These are phyloP conservation scores for Cinara cedri DNA, from an alignment of 2,888 invertebrate species.

Conservation along the genomic window DNA sequence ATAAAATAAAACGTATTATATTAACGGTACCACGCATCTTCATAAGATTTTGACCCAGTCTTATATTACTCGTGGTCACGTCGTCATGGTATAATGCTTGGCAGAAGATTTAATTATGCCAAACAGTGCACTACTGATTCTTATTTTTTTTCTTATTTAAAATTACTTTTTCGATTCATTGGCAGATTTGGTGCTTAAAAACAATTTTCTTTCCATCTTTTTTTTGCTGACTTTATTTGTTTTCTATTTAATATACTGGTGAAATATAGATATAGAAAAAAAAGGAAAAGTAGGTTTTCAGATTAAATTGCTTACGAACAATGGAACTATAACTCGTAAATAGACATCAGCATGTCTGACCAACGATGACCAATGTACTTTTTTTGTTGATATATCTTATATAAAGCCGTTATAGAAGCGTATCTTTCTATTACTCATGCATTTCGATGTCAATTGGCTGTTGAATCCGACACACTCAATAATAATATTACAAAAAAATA, in stretches of 20 bases:
- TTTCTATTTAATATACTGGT: conserved; percentile 45
- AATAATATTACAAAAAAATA: too few species aligned
- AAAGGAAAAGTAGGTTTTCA: conserved; percentile 56
- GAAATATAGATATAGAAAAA: conserved; percentile 16
- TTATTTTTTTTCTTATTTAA: conserved; percentile 37
- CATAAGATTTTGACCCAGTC: conserved; percentile 53
- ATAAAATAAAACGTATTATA: conserved; percentile 32
- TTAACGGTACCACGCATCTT: conserved; percentile 48
- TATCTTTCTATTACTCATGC: conserved; percentile 16
- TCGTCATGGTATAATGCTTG: conserved; percentile 49
- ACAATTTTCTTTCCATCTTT: conserved; percentile 47
- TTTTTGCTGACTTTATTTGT: conserved; percentile 37
- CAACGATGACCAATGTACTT: conserved; percentile 55
- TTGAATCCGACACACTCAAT: conserved; percentile 37
- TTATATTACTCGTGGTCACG: conserved; percentile 42
- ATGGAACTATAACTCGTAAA: conserved; percentile 36
- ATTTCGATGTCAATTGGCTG: conserved; percentile 44
- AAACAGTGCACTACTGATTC: conserved; percentile 33
- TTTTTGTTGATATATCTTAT: conserved; percentile 33
- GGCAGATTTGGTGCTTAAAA: conserved; percentile 30
- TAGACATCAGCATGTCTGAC: conserved; percentile 35
- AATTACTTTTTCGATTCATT: conserved; percentile 33
- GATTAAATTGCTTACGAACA: conserved; percentile 53
- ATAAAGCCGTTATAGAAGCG: conserved; percentile 36
- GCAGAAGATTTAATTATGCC: conserved; percentile 48